These are phyloP conservation scores for Dryas iulia DNA, from an alignment of 1,140 invertebrate species.

Conservation along the genomic window DNA sequence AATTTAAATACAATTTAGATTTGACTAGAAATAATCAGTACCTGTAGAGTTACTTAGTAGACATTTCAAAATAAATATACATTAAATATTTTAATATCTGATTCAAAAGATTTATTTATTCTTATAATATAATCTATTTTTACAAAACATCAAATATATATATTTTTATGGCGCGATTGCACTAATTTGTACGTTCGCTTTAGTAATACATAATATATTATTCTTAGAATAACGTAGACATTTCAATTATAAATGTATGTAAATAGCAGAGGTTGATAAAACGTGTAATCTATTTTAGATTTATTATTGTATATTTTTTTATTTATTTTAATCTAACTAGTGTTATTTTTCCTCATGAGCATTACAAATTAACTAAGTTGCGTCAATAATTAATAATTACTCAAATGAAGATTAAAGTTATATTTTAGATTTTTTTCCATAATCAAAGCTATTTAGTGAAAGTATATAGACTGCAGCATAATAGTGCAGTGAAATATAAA, in stretches of 20 bases:
- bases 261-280: not conserved
- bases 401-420: too few relatives aligned
- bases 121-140: not conserved
- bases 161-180: constrained; percentile 4
- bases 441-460: too few relatives aligned
- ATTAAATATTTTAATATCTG: not conserved
- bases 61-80: not conserved
- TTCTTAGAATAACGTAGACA: not conserved
- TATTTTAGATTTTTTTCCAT: too few relatives aligned
- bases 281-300: not conserved
- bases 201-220: not conserved
- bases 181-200: constrained; percentile 13
- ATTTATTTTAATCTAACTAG: not conserved
- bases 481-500: too few relatives aligned
- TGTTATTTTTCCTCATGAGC: not conserved
- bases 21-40: constrained; percentile 75
- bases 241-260: not conserved
- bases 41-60: constrained; percentile 39
- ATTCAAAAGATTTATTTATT: not conserved
- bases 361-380: not conserved
- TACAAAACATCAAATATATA: not conserved
- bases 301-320: not conserved
- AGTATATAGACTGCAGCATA: too few relatives aligned
- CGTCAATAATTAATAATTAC: too few relatives aligned
- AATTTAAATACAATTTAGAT: constrained; percentile 58